A percentile compares a stretch with the other conserved stretches of the same genome.
phyloP scores from a whole-genome alignment of 53 echinoderm and acorn worm genomes.

The Echinometra lucunter region DNA sequence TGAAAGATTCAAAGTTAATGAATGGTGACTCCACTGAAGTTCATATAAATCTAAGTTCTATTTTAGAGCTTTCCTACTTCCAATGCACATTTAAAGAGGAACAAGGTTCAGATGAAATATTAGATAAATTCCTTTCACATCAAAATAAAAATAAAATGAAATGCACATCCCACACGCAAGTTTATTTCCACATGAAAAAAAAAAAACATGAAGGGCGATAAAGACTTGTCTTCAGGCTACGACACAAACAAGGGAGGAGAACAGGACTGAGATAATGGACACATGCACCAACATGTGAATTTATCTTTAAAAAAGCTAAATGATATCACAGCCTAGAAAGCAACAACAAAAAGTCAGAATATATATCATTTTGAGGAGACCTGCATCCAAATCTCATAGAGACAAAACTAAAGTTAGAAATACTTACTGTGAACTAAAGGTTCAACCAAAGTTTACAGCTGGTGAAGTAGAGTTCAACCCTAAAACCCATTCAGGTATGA shows the following conservation, averaged over 20 bases:
- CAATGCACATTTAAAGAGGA: background rate
- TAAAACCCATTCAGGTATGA: slow-evolving; percentile 1
- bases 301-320: background rate
- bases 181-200: no score
- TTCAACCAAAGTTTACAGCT: slow-evolving; percentile 13
- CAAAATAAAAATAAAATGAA: background rate
- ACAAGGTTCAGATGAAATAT: background rate
- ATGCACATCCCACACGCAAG: no score
- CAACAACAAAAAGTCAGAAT: slow-evolving; percentile 1
- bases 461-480: slow-evolving; percentile 28
- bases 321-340: slow-evolving; percentile 6
- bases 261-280: background rate
- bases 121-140: background rate
- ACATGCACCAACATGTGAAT: slow-evolving; percentile 5
- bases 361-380: background rate
- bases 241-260: background rate
- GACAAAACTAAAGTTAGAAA: slow-evolving; percentile 35
- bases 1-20: no score
- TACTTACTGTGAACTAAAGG: background rate
- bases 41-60: background rate
- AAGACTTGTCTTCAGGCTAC: background rate
- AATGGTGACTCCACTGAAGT: background rate
- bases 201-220: background rate
- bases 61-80: background rate
- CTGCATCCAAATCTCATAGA: background rate